Conservation (phyloP, 2,888 invertebrate genomes). For the Trissoscelio sp. region DNA sequence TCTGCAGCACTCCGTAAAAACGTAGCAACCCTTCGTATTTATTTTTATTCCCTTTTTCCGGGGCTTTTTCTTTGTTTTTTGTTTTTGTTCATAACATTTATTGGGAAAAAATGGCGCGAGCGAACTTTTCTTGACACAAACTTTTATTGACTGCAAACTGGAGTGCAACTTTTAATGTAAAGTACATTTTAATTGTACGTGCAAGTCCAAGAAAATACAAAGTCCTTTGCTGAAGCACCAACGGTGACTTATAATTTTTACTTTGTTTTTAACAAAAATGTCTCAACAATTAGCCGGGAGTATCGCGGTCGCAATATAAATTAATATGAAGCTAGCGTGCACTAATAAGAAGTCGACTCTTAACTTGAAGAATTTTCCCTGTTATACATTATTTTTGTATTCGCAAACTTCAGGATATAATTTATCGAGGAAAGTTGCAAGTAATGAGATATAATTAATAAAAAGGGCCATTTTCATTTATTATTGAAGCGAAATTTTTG, state of each 20-base stretch:
- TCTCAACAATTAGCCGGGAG: conserved; percentile 20
- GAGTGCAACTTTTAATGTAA: conserved; percentile 51
- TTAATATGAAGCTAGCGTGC: conserved; percentile 14
- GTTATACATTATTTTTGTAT: too few relatives aligned
- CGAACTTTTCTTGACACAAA: conserved; percentile 39
- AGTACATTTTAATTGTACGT: conserved; percentile 57
- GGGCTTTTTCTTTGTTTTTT: background rate
- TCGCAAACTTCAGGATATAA: too few relatives aligned
- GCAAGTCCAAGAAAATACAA: conserved; percentile 35
- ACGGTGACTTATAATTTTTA: conserved; percentile 28
- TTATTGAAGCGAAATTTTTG: too few relatives aligned
- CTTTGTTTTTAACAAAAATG: conserved; percentile 7
- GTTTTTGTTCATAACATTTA: conserved; percentile 40
- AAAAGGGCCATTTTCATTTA: too few relatives aligned
- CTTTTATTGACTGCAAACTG: conserved; percentile 51
- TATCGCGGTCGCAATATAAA: conserved; percentile 6
- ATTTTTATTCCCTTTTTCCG: too few relatives aligned
- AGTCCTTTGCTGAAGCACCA: conserved; percentile 16
- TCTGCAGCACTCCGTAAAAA: background rate
- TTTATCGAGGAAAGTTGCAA: too few relatives aligned
- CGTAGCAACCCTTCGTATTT: background rate
- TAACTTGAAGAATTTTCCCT: too few relatives aligned
- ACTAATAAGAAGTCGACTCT: too few relatives aligned
- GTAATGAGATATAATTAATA: too few relatives aligned
- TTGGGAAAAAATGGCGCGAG: conserved; percentile 26